phyloP scores from a whole-genome alignment of 2,888 invertebrate genomes.

The Trissoscelio sp. region DNA sequence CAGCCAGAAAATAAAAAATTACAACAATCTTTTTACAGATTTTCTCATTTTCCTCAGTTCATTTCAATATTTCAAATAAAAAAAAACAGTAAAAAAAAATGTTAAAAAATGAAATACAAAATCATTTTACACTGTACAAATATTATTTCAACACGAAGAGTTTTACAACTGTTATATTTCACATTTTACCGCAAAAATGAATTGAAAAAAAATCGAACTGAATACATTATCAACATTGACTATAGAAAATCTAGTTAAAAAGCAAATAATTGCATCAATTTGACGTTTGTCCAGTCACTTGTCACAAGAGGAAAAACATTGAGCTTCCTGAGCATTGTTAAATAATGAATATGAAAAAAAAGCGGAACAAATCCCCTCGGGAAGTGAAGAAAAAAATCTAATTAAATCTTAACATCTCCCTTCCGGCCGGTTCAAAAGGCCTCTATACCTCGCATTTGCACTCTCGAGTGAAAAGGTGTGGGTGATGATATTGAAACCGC shows the following conservation, averaged over 20 bases:
- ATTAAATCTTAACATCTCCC: conserved; percentile 25
- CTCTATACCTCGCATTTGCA: conserved; percentile 5
- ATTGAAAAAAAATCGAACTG: too few relatives aligned
- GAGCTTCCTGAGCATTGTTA: background rate
- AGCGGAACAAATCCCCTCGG: background rate
- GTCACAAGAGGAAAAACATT: conserved; percentile 6
- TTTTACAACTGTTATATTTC: too few relatives aligned
- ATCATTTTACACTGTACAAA: too few relatives aligned
- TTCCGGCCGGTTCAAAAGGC: conserved; percentile 1
- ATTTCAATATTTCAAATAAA: too few relatives aligned
- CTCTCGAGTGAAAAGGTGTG: conserved; percentile 18
- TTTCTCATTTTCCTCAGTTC: too few relatives aligned
- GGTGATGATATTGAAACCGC: conserved; percentile 28
- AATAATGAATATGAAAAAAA: background rate
- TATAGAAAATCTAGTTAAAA: background rate
- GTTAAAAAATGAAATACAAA: too few relatives aligned
- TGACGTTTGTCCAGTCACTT: background rate
- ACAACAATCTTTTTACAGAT: too few relatives aligned
- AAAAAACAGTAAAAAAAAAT: too few relatives aligned
- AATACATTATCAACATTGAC: background rate
- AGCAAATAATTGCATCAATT: too few relatives aligned
- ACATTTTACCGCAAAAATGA: too few relatives aligned
- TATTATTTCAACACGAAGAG: too few relatives aligned
- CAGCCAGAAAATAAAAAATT: too few relatives aligned
- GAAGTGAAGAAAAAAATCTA: conserved; percentile 20